A percentile compares a stretch with the other conserved stretches of the same genome.
Conservation (phyloP, 2,797 vertebrate genomes). For the Cygnus olor region DNA sequence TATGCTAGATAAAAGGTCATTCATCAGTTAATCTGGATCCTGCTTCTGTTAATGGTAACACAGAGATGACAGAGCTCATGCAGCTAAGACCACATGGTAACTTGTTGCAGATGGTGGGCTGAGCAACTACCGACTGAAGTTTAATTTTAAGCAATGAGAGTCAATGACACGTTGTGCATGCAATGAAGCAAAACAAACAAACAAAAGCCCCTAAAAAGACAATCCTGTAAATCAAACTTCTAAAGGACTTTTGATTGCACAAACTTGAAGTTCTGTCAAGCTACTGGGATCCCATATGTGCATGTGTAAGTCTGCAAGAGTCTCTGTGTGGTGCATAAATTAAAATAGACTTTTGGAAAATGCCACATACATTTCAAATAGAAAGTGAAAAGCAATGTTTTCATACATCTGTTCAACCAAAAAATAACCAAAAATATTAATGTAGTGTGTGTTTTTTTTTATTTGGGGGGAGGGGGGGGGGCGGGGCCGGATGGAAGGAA, state of each 20-base stretch:
- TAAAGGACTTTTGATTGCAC: slow-evolving; percentile 1
- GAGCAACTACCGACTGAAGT: neutral
- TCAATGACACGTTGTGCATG: neutral
- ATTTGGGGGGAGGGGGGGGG: no score
- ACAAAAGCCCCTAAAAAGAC: neutral
- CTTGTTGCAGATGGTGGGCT: neutral
- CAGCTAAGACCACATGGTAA: neutral
- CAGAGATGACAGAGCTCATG: neutral
- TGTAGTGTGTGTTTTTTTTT: no score
- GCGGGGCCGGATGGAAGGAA: no score
- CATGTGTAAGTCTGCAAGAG: neutral
- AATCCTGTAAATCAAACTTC: neutral
- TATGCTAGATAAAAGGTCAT: neutral
- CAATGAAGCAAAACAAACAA: slow-evolving; percentile 40
- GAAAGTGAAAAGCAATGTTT: neutral
- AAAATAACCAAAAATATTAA: neutral
- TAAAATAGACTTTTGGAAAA: neutral
- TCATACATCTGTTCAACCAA: neutral
- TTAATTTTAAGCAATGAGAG: slow-evolving; percentile 44
- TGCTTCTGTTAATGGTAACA: neutral
- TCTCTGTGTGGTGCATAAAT: neutral
- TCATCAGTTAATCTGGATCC: neutral
- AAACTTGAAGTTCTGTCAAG: neutral
- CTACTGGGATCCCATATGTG: slow-evolving; percentile 23
- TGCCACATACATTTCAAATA: neutral